A percentile compares a stretch with the other conserved stretches of the same genome.
Evolutionary conservation across 2,113 vertebrate genomes (phyloP).

Genomic region (Nicator chloris): DNA sequence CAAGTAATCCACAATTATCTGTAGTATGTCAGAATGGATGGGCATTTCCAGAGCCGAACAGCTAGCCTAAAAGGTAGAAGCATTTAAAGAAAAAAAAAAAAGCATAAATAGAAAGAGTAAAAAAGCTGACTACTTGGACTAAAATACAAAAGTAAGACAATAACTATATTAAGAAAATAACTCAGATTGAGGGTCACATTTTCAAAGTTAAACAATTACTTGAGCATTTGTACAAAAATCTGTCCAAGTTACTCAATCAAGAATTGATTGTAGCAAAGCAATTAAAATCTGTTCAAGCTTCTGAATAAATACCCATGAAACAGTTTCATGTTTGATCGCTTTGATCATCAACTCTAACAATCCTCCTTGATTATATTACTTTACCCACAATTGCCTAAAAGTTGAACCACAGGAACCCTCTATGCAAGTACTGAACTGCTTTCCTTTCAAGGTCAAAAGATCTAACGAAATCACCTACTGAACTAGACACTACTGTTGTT

Average conservation of each 20-base stretch:
- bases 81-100: neutral
- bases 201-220: neutral
- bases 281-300: neutral
- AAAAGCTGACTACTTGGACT: neutral
- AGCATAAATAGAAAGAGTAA: neutral
- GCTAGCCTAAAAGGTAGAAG: constrained; percentile 77
- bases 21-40: constrained; percentile 87
- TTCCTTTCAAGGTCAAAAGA: neutral
- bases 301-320: neutral
- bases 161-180: neutral
- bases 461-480: neutral
- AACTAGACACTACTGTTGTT: neutral
- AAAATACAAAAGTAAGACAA: neutral
- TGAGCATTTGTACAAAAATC: neutral
- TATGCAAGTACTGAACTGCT: neutral
- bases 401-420: neutral
- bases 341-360: neutral
- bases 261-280: neutral
- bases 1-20: constrained; percentile 91
- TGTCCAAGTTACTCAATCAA: neutral
- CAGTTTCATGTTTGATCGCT: neutral
- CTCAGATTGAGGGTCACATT: neutral
- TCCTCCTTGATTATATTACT: neutral
- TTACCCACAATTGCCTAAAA: neutral
- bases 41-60: constrained; percentile 90